Percentiles rank a stretch among this genome's conserved stretches.
These are phyloP conservation scores for Sialia sialis DNA, from an alignment of 2,113 vertebrate species.

Conservation along the genomic window DNA sequence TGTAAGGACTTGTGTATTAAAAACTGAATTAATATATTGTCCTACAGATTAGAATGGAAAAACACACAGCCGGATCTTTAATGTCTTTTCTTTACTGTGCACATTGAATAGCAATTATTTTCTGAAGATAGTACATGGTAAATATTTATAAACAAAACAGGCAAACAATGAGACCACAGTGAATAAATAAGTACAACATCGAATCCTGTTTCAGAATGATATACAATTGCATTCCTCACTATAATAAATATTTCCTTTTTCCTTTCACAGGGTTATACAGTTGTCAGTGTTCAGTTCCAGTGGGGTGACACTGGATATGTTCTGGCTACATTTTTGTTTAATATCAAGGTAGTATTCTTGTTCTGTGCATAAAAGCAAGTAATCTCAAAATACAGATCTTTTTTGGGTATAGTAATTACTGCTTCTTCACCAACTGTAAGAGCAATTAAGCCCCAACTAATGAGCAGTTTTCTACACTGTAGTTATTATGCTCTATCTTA, in stretches of 20 bases:
- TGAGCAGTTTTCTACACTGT: constrained; percentile 37
- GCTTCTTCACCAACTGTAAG: constrained; percentile 12
- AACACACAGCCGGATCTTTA: constrained; percentile 22
- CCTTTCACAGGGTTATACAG: not conserved
- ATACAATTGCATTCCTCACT: constrained; percentile 33
- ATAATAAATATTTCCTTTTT: constrained; percentile 54
- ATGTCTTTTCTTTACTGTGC: constrained; percentile 41
- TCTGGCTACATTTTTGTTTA: constrained; percentile 11
- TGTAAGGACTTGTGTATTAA: constrained; percentile 35
- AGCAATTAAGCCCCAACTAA: constrained; percentile 61
- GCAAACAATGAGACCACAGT: constrained; percentile 59
- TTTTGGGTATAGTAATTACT: constrained; percentile 52
- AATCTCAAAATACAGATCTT: not conserved
- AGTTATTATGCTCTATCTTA: constrained; percentile 41
- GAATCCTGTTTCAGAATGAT: constrained; percentile 52
- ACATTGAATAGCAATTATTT: constrained; percentile 68
- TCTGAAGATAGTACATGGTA: constrained; percentile 57
- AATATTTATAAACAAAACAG: constrained; percentile 73
- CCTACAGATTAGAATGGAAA: constrained; percentile 52
- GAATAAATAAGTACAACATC: constrained; percentile 62
- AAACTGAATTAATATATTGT: constrained; percentile 68
- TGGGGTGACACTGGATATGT: not conserved
- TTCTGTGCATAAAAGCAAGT: not conserved
- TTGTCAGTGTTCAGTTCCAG: not conserved
- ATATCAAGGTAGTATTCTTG: not conserved